These are phyloP conservation scores for Trachelus stipa DNA, from an alignment of 2,888 invertebrate species.

Conservation along the genomic window DNA sequence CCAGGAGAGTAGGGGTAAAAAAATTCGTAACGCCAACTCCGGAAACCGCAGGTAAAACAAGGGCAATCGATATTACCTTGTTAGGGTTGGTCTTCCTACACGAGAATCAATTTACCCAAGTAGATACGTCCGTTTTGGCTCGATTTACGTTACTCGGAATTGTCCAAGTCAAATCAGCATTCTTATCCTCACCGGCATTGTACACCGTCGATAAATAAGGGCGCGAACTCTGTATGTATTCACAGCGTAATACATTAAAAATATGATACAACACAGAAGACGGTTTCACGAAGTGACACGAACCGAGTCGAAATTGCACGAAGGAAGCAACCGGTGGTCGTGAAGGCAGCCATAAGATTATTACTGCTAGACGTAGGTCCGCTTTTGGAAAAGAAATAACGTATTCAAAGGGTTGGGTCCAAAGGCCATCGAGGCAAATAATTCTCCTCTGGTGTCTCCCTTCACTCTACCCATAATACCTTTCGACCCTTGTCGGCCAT, in stretches of 20 bases:
- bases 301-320: not conserved
- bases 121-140: not conserved
- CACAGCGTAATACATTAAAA: too few species aligned
- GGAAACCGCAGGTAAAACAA: conserved; percentile 36
- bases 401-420: conserved; percentile 9
- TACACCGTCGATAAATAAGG: not conserved
- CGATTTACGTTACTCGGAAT: not conserved
- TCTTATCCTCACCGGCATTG: not conserved
- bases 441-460: not conserved
- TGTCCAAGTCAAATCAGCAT: not conserved
- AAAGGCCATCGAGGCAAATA: not conserved
- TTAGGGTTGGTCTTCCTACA: not conserved
- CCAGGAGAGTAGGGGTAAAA: not conserved
- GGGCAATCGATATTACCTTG: conserved; percentile 17
- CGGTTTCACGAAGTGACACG: not conserved
- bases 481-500: not conserved
- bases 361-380: not conserved
- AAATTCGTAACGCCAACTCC: conserved; percentile 20
- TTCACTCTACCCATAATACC: not conserved
- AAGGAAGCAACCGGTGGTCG: conserved; percentile 41
- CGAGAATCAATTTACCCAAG: not conserved
- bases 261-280: not conserved
- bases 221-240: not conserved
- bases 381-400: not conserved
- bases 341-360: not conserved